A percentile compares a stretch with the other conserved stretches of the same genome.
Evolutionary conservation across 1,140 invertebrate species (phyloP).

Genomic region (Vanessa atalanta): DNA sequence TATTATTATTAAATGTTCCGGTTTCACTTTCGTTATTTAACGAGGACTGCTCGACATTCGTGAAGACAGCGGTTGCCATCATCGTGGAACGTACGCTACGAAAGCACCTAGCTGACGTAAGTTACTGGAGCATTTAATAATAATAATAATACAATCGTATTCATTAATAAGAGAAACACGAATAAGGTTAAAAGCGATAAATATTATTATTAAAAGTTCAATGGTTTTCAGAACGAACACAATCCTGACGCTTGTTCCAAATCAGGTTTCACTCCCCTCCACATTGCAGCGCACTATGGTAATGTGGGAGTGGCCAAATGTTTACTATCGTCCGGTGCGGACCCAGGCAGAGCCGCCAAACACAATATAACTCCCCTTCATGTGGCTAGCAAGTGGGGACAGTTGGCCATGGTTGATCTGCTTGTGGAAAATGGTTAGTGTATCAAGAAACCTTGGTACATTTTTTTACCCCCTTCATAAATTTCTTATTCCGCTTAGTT

Average conservation of each 20-base stretch:
- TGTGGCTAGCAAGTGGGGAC: constrained; percentile 98
- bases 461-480: too few species aligned
- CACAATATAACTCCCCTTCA: constrained; percentile 96
- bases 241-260: constrained; percentile 98
- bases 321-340: constrained; percentile 94
- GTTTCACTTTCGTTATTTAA: too few species aligned
- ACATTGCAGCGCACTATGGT: constrained; percentile 99
- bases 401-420: constrained; percentile 93
- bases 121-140: too few species aligned
- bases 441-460: neutral
- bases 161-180: too few species aligned
- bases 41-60: too few species aligned
- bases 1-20: too few species aligned
- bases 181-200: neutral
- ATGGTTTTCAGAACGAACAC: constrained; percentile 88
- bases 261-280: constrained; percentile 98
- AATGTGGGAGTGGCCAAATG: constrained; percentile 97
- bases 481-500: too few species aligned
- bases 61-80: too few species aligned
- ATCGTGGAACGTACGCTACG: too few species aligned
- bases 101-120: too few species aligned
- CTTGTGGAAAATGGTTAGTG: constrained; percentile 74
- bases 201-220: neutral
- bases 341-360: constrained; percentile 98
- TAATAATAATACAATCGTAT: too few species aligned